These are phyloP conservation scores for Zoanthus gigantus DNA, from an alignment of 92 coral and sea anemone species.

Conservation along the genomic window DNA sequence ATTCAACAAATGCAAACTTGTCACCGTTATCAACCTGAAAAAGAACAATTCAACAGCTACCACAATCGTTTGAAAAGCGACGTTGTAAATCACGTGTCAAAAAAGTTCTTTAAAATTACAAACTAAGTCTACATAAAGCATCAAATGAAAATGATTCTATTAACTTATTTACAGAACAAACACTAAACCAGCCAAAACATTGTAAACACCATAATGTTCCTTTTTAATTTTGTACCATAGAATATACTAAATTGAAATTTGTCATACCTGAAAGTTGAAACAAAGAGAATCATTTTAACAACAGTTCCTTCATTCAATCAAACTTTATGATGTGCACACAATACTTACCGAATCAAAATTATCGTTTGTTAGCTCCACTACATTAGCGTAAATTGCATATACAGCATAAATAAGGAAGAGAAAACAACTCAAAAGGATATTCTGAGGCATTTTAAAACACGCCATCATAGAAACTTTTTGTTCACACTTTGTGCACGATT, in stretches of 20 bases:
- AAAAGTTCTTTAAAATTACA: not conserved
- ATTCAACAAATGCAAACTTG: constrained; percentile 85
- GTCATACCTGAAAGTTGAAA: not conserved
- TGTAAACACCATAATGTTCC: too few relatives aligned
- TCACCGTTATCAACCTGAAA: constrained; percentile 90
- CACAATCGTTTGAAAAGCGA: not conserved
- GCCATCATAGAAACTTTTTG: not conserved
- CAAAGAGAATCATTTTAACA: not conserved
- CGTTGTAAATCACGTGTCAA: not conserved
- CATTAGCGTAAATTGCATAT: constrained; percentile 62
- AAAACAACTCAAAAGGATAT: not conserved
- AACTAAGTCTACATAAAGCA: too few relatives aligned
- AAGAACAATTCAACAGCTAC: not conserved
- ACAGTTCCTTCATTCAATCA: too few relatives aligned
- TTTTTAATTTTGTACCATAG: too few relatives aligned
- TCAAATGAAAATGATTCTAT: not conserved
- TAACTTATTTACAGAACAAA: not conserved
- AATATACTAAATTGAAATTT: too few relatives aligned
- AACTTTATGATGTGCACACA: too few relatives aligned
- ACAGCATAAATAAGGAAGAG: not conserved
- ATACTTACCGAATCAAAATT: constrained; percentile 87
- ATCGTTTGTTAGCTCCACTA: constrained; percentile 72
- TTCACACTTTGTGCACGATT: not conserved
- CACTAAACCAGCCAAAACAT: too few relatives aligned
- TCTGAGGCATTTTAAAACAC: not conserved